Evolutionary conservation across 1,140 invertebrate genomes (phyloP).

Genomic region (Oryzaephilus surinamensis): DNA sequence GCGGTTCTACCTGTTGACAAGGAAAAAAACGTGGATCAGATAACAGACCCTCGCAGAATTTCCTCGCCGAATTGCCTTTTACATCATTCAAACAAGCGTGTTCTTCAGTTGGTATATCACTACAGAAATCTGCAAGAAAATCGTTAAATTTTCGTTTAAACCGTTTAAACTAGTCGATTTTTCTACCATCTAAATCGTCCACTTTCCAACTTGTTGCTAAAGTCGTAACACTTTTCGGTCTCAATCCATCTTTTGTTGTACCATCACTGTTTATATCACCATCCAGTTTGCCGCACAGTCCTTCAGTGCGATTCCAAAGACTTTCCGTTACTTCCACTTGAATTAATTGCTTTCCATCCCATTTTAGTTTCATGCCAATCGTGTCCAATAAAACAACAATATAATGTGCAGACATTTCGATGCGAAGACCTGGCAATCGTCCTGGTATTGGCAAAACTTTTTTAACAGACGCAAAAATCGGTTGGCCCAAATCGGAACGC

Average conservation of each 20-base stretch:
- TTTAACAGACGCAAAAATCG: conserved; percentile 42
- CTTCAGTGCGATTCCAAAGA: conserved; percentile 67
- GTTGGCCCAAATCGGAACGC: conserved; percentile 39
- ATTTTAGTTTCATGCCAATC: conserved; percentile 60
- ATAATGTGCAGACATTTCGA: conserved; percentile 56
- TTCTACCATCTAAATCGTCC: conserved; percentile 47
- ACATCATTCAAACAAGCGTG: conserved; percentile 37
- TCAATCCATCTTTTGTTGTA: conserved; percentile 43
- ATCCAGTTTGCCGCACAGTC: conserved; percentile 71
- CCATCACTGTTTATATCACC: conserved; percentile 61
- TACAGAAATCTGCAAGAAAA: conserved; percentile 50
- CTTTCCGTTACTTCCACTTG: conserved; percentile 41
- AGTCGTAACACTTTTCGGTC: conserved; percentile 38
- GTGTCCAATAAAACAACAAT: conserved; percentile 55
- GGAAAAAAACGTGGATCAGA: conserved; percentile 49
- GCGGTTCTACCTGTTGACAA: conserved; percentile 44
- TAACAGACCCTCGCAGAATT: conserved; percentile 53
- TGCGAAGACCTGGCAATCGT: conserved; percentile 53
- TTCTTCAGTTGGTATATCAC: conserved; percentile 41
- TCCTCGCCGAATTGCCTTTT: conserved; percentile 38
- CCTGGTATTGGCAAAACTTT: conserved; percentile 55
- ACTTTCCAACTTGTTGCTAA: conserved; percentile 59
- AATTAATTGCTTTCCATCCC: conserved; percentile 46
- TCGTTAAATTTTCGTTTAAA: too few species aligned
- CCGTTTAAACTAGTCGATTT: too few species aligned